Percentiles rank a stretch among this genome's conserved stretches.
Evolutionary conservation across 2,888 invertebrate genomes (phyloP).

Genomic region (Troilus luridus): DNA sequence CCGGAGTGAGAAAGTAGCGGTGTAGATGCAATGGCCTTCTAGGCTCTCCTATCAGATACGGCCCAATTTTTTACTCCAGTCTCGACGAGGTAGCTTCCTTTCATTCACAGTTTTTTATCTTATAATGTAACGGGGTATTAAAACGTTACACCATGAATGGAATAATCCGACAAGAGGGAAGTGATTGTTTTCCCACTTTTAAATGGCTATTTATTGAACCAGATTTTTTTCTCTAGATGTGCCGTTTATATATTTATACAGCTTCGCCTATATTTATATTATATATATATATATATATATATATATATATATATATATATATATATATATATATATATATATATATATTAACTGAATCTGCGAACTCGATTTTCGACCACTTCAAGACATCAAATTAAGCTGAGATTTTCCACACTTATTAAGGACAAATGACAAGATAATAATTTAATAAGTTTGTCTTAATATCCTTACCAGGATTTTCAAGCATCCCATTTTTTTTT

Average conservation of each 20-base stretch:
- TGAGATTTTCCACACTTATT: too few species aligned
- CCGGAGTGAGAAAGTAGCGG: background rate
- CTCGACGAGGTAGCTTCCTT: background rate
- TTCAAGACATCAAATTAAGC: too few species aligned
- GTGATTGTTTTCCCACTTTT: slow-evolving; percentile 13
- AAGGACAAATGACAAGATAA: too few species aligned
- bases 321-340: too few species aligned
- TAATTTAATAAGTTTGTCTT: too few species aligned
- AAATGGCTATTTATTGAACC: background rate
- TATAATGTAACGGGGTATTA: slow-evolving; percentile 47
- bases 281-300: too few species aligned
- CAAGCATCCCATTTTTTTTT: too few species aligned
- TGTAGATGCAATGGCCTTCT: background rate
- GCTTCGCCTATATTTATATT: background rate
- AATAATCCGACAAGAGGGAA: background rate
- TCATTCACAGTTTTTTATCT: slow-evolving; percentile 5
- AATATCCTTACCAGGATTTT: too few species aligned
- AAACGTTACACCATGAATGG: slow-evolving; percentile 45
- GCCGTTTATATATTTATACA: background rate
- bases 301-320: too few species aligned
- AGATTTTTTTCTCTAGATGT: background rate
- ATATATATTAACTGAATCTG: too few species aligned
- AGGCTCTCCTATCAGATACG: background rate
- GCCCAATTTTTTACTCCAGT: slow-evolving; percentile 19
- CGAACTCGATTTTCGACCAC: too few species aligned